A percentile compares a stretch with the other conserved stretches of the same genome.
Evolutionary conservation across 2,888 invertebrate species (phyloP).

Genomic region (Branchipolynoe longqiensis): DNA sequence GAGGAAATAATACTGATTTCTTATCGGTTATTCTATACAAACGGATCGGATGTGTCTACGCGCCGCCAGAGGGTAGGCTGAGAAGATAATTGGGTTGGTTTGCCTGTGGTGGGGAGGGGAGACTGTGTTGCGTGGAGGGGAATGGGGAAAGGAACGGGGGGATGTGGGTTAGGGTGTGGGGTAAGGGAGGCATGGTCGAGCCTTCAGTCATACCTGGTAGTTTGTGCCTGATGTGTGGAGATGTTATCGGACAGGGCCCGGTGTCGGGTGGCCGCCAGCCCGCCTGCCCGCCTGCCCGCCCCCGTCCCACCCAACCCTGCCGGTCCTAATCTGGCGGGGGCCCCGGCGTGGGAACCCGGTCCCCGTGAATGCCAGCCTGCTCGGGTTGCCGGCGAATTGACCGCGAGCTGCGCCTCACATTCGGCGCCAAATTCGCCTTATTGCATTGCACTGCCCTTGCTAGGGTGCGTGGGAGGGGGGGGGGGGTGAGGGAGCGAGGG

Average conservation of each 20-base stretch:
- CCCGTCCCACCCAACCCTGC: neutral
- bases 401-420: conserved; percentile 33
- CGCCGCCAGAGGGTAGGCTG: neutral
- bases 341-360: conserved; percentile 15
- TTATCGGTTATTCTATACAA: neutral
- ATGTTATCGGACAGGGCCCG: conserved; percentile 31
- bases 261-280: conserved; percentile 31
- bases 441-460: conserved; percentile 28
- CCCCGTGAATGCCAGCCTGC: neutral
- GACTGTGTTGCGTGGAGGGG: neutral
- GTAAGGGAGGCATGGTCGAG: neutral
- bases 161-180: neutral
- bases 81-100: conserved; percentile 55
- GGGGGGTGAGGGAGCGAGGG: conserved; percentile 9
- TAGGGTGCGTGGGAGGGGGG: neutral
- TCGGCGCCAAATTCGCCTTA: conserved; percentile 32
- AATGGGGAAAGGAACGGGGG: neutral
- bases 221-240: neutral
- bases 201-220: conserved; percentile 46
- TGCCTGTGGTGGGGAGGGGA: neutral
- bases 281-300: neutral
- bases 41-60: neutral
- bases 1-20: neutral
- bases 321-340: conserved; percentile 4
- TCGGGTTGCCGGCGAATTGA: conserved; percentile 40